phyloP scores from a whole-genome alignment of 1,140 invertebrate genomes.

The Euschistus heros region DNA sequence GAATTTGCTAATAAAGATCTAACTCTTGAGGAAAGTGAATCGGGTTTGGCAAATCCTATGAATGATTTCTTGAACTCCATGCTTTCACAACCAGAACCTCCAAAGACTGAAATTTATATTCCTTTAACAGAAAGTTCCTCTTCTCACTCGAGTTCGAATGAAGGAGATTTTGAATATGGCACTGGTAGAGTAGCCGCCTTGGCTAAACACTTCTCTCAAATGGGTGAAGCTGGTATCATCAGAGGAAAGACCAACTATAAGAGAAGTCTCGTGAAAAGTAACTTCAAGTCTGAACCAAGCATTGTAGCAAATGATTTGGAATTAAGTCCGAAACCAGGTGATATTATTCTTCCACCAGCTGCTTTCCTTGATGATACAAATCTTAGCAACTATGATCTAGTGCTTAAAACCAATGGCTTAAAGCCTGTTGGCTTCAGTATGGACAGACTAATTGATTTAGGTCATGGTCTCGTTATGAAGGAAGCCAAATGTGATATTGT shows the following conservation, averaged over 20 bases:
- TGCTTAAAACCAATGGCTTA: constrained; percentile 27
- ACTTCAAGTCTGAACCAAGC: constrained; percentile 28
- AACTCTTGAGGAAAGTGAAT: neutral
- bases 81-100: neutral
- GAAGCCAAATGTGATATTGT: constrained; percentile 19
- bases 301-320: constrained; percentile 22
- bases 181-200: constrained; percentile 48
- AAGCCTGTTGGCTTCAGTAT: constrained; percentile 31
- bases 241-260: constrained; percentile 28
- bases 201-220: constrained; percentile 45
- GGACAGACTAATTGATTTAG: constrained; percentile 30
- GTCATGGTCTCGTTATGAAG: constrained; percentile 27
- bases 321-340: constrained; percentile 20
- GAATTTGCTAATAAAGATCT: constrained; percentile 20
- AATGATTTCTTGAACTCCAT: constrained; percentile 12
- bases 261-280: constrained; percentile 11
- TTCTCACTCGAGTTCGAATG: neutral
- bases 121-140: neutral
- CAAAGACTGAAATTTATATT: constrained; percentile 6
- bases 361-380: constrained; percentile 16
- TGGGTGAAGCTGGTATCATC: constrained; percentile 39
- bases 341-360: constrained; percentile 25
- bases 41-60: neutral
- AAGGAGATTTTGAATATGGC: constrained; percentile 35
- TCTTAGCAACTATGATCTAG: constrained; percentile 15